These are phyloP conservation scores for Aphelenchoides besseyi DNA, from an alignment of 1,140 invertebrate species.

Conservation along the genomic window DNA sequence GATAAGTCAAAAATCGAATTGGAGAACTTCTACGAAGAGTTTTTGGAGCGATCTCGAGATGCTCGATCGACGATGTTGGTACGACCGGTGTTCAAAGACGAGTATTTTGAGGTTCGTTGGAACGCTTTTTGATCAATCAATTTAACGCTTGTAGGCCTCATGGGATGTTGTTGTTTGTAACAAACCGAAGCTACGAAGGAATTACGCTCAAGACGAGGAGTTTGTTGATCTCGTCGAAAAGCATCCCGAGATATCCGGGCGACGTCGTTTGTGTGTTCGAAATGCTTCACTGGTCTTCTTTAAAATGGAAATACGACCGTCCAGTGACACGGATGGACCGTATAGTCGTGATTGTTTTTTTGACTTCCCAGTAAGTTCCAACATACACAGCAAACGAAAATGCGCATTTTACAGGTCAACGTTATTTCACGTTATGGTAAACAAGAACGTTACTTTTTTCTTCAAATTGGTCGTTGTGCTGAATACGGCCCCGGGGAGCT, in stretches of 20 bases:
- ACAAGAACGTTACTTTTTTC: conserved; percentile 42
- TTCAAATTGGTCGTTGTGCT: conserved; percentile 38
- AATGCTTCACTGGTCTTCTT: not conserved
- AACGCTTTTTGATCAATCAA: not conserved
- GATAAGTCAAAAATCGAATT: not conserved
- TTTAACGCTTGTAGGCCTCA: conserved; percentile 4
- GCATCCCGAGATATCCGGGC: not conserved
- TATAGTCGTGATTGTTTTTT: not conserved
- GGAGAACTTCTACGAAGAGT: not conserved
- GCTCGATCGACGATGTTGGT: not conserved
- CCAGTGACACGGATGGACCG: not conserved
- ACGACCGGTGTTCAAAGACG: not conserved
- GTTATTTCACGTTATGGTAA: conserved; percentile 42
- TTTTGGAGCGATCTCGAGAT: not conserved
- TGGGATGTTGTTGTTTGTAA: conserved; percentile 1
- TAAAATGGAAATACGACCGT: not conserved
- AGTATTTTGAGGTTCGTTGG: conserved; percentile 11
- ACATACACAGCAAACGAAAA: not conserved
- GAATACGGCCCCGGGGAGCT: conserved; percentile 39
- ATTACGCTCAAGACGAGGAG: not conserved
- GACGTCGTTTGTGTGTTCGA: conserved; percentile 1
- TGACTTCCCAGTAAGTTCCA: not conserved
- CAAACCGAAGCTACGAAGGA: conserved; percentile 1
- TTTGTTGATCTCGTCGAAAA: not conserved
- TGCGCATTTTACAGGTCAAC: conserved; percentile 31